Percentiles rank a stretch among this genome's conserved stretches.
Evolutionary conservation across 2,888 invertebrate species (phyloP).

Genomic region (Chymomyza fuscimana): DNA sequence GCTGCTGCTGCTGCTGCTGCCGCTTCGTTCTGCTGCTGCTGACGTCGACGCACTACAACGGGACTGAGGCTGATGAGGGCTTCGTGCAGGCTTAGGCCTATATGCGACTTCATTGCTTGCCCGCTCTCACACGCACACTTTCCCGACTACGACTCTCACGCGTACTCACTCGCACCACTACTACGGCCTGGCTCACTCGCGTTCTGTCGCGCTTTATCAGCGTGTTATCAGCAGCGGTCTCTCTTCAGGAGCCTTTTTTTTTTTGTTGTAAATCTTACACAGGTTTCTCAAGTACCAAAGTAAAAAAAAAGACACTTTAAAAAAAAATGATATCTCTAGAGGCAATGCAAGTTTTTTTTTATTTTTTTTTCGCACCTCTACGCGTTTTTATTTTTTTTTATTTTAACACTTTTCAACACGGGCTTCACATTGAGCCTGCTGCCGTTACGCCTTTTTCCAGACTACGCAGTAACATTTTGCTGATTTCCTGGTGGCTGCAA

Average conservation of each 20-base stretch:
- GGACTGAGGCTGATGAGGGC: conserved; percentile 14
- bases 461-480: not conserved
- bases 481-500: not conserved
- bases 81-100: conserved; percentile 30
- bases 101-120: conserved; percentile 9
- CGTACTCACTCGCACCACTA: no score
- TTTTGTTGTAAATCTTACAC: not conserved
- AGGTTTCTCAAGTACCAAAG: not conserved
- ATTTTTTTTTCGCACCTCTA: not conserved
- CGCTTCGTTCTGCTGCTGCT: not conserved
- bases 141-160: not conserved
- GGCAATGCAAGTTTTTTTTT: not conserved
- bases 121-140: not conserved
- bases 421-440: not conserved
- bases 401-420: not conserved
- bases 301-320: not conserved
- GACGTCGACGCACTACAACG: conserved; percentile 6
- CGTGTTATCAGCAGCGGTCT: not conserved
- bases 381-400: not conserved
- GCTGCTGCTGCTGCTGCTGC: conserved; percentile 10
- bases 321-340: not conserved
- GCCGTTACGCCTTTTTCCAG: not conserved
- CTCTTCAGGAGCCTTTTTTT: not conserved
- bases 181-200: no score
- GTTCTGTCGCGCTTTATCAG: no score